Evolutionary conservation across 1,140 invertebrate species (phyloP), one percentile per base, ranked within the genome.

Genomic region (Panagrolaimus sp.): DNA sequence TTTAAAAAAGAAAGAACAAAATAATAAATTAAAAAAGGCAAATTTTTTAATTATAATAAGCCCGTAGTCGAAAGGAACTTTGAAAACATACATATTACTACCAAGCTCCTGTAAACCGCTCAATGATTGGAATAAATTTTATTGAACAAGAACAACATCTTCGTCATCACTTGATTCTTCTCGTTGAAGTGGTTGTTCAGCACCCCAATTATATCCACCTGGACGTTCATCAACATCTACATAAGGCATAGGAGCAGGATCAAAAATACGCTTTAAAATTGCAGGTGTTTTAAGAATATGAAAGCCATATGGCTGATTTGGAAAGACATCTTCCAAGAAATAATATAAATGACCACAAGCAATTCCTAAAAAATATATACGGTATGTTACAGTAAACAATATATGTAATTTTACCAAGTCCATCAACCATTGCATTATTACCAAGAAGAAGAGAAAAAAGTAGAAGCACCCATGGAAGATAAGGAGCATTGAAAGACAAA

Each of bases 291-390:
- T 91, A 47, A 99, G 86, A 72, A 98, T 86, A 81, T 89, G 90
- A 78, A 93, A 91, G 20, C 96, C 96, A 72, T 92, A 92, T 79
- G 88, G 89, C 84, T 95, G 90, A 74, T 89, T 87, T 61, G 96
- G 96, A 84, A 97, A 93, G 31, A 99, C 92, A 87, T 98, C 95
- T 87, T 99, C 95, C 9, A 97, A 87, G 84, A 96, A 98, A 85
- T 93, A 99, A 86, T 99, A 99, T 71, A 95, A 89, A 85, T 99
- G 96, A n/a, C 96, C 96, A 70, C 98, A 93, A 66, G 90, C 91
- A 87, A 99, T 98, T 63, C 95, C 87, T 87, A 78, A 70, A 57
- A 70, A 57, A 70, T 61, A 57, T 43, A 57, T 42, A 67, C 25
- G 48, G n/a, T n/a, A n/a, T n/a, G n/a, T 44, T 47, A 25, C 4